A percentile compares a stretch with the other conserved stretches of the same genome.
Evolutionary conservation across 2,113 vertebrate species (phyloP).

Genomic region (Macquaria australasica): DNA sequence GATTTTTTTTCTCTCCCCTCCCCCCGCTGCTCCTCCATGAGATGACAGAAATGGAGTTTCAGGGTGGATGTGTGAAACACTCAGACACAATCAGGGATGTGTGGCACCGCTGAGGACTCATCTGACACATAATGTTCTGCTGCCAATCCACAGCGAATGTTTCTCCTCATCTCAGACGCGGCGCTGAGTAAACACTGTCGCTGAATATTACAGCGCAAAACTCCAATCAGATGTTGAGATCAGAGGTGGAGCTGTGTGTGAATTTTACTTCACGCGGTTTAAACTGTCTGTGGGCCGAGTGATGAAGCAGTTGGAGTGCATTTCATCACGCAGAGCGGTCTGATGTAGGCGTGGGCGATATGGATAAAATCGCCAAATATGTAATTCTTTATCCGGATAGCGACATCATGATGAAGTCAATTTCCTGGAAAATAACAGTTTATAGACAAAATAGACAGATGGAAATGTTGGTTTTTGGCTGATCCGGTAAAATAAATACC

Average conservation of each 20-base stretch:
- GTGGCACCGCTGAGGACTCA: constrained; percentile 16
- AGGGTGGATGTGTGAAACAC: constrained; percentile 1
- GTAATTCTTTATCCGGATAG: neutral
- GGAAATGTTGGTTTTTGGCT: neutral
- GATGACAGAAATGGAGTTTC: constrained; percentile 26
- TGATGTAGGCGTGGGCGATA: neutral
- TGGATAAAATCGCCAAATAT: neutral
- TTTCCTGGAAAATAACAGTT: no score
- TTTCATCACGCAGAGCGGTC: neutral
- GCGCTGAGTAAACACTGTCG: constrained; percentile 24
- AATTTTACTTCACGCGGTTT: neutral
- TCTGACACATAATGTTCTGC: constrained; percentile 22
- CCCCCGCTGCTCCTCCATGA: neutral
- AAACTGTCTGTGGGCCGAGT: neutral
- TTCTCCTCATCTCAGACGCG: constrained; percentile 22
- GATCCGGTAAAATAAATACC: neutral
- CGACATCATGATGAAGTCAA: no score
- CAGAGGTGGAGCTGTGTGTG: constrained; percentile 10
- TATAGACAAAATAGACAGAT: neutral
- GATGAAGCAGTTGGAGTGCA: neutral
- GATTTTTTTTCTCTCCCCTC: neutral
- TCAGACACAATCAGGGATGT: constrained; percentile 7
- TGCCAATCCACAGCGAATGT: constrained; percentile 7
- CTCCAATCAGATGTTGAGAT: constrained; percentile 18
- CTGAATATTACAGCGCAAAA: neutral